Conservation (phyloP, 2,888 invertebrate genomes). For the Drosophila mayaguana region DNA sequence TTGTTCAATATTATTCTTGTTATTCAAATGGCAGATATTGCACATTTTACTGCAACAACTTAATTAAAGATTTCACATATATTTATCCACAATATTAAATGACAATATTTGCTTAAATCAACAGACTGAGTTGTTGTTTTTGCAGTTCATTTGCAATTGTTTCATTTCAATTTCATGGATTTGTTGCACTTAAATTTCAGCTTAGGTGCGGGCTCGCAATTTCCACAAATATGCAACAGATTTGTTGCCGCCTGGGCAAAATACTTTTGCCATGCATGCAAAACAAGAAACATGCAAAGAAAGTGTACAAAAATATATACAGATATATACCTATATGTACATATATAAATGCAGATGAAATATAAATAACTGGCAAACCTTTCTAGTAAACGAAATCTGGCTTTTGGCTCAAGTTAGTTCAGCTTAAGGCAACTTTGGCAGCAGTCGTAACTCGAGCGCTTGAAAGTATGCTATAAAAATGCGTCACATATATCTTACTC, state of each 20-base stretch:
- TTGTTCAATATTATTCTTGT: background rate
- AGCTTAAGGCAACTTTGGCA: background rate
- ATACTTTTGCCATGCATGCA: constrained; percentile 35
- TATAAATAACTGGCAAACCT: background rate
- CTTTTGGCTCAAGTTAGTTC: background rate
- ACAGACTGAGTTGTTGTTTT: background rate
- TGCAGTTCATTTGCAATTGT: background rate
- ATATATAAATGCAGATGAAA: background rate
- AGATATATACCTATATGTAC: constrained; percentile 1
- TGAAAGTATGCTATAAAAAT: constrained; percentile 8
- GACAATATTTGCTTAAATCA: background rate
- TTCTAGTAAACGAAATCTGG: background rate
- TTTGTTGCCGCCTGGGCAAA: background rate
- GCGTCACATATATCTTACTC: background rate
- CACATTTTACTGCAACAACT: background rate
- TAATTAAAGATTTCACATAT: background rate
- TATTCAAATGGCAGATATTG: background rate
- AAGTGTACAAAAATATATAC: background rate
- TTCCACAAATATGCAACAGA: background rate
- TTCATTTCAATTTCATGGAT: constrained; percentile 9
- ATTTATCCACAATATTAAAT: background rate
- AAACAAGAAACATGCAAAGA: constrained; percentile 37
- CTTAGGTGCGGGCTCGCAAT: background rate
- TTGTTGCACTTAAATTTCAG: background rate
- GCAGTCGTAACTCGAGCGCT: background rate